Percentiles rank a stretch among this genome's conserved stretches.
Evolutionary conservation across 1,140 invertebrate species (phyloP).

Genomic region (Samia ricini): DNA sequence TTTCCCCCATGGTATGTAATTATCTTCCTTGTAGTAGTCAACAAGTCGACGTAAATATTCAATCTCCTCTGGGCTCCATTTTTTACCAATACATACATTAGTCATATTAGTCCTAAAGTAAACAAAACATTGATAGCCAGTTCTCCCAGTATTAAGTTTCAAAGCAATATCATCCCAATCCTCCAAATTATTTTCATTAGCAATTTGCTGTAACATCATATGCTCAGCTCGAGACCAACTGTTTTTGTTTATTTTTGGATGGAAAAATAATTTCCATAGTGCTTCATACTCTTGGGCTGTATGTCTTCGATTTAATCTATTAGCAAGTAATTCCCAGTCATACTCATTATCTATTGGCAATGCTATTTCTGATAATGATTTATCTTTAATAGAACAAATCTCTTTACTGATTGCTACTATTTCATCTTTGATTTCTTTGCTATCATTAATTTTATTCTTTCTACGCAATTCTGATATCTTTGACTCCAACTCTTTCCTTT

Average conservation of each 20-base stretch:
- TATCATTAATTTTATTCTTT: slow-evolving; percentile 29
- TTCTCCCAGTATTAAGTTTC: slow-evolving; percentile 77
- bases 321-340: slow-evolving; percentile 60
- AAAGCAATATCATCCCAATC: slow-evolving; percentile 82
- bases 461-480: slow-evolving; percentile 41
- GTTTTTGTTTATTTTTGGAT: slow-evolving; percentile 81
- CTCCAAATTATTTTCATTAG: slow-evolving; percentile 70
- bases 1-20: slow-evolving; percentile 82
- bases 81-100: slow-evolving; percentile 47
- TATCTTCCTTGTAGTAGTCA: slow-evolving; percentile 77
- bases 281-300: slow-evolving; percentile 49
- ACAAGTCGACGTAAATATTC: slow-evolving; percentile 76
- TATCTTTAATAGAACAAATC: slow-evolving; percentile 32
- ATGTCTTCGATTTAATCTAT: slow-evolving; percentile 49
- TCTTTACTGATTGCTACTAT: slow-evolving; percentile 37
- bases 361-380: slow-evolving; percentile 41
- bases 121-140: slow-evolving; percentile 83
- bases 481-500: slow-evolving; percentile 34
- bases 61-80: slow-evolving; percentile 81
- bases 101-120: slow-evolving; percentile 78
- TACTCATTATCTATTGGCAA: slow-evolving; percentile 57
- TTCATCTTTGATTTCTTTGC: slow-evolving; percentile 28
- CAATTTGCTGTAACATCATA: slow-evolving; percentile 68
- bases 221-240: slow-evolving; percentile 81
- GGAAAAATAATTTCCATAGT: slow-evolving; percentile 83